phyloP scores from a whole-genome alignment of 2,113 vertebrate species.

The Eptesicus fuscus region DNA sequence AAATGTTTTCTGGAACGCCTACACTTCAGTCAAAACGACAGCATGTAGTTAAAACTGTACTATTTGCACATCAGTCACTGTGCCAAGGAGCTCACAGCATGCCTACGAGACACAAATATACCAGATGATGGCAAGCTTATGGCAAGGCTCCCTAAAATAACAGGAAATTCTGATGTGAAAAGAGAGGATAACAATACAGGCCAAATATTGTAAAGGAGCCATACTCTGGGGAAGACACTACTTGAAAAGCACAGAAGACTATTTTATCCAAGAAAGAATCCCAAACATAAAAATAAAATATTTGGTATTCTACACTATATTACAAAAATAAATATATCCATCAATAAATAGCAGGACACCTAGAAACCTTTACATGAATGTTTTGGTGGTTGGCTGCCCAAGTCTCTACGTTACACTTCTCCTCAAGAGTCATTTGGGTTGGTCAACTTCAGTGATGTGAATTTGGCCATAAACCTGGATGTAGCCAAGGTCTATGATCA shows the following conservation, averaged over 20 bases:
- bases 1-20: neutral
- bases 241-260: constrained; percentile 33
- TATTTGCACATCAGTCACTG: constrained; percentile 54
- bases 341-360: constrained; percentile 84
- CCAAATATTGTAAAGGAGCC: neutral
- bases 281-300: constrained; percentile 83
- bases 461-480: constrained; percentile 74
- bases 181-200: neutral
- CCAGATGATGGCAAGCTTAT: neutral
- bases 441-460: constrained; percentile 70
- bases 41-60: neutral
- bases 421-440: constrained; percentile 59
- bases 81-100: neutral
- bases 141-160: neutral
- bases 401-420: constrained; percentile 53
- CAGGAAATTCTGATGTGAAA: neutral
- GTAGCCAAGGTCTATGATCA: constrained; percentile 26
- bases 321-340: constrained; percentile 88
- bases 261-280: constrained; percentile 42
- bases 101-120: constrained; percentile 24
- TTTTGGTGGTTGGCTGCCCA: constrained; percentile 21
- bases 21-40: constrained; percentile 12
- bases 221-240: neutral
- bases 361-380: constrained; percentile 67
- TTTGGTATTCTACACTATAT: constrained; percentile 87